A percentile compares a stretch with the other conserved stretches of the same genome.
Evolutionary conservation across 2,113 vertebrate species (phyloP).

Genomic region (Eulemur rufifrons): DNA sequence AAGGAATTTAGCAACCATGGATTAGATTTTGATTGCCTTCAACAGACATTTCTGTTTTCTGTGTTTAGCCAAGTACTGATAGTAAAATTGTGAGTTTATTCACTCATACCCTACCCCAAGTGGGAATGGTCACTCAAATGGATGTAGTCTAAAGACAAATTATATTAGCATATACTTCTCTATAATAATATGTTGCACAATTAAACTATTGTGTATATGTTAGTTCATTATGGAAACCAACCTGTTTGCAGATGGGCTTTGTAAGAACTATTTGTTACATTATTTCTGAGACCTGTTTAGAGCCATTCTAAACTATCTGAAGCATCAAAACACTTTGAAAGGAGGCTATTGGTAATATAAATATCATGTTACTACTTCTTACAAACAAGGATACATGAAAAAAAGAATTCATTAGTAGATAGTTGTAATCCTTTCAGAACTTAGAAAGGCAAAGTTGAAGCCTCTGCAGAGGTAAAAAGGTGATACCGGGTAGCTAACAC

Average conservation of each 20-base stretch:
- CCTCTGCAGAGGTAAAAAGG: background rate
- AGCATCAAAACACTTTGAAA: conserved; percentile 39
- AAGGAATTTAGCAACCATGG: background rate
- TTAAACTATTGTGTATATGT: background rate
- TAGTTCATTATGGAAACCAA: conserved; percentile 16
- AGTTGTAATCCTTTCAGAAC: conserved; percentile 27
- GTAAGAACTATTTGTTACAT: conserved; percentile 3
- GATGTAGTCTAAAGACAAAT: background rate
- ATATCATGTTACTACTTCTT: conserved; percentile 50
- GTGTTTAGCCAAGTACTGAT: background rate
- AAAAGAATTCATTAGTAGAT: conserved; percentile 38
- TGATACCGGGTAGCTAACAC: background rate
- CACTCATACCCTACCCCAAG: too few species aligned
- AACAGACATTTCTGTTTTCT: background rate
- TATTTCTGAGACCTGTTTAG: conserved; percentile 6
- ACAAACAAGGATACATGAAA: background rate
- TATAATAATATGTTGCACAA: background rate
- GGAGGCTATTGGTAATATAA: conserved; percentile 43
- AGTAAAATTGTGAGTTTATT: background rate
- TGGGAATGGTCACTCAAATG: background rate
- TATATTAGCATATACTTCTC: background rate
- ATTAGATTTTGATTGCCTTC: background rate
- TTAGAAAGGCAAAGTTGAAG: conserved; percentile 39
- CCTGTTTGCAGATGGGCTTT: conserved; percentile 20
- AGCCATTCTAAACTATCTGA: conserved; percentile 27